Percentiles rank a stretch among this genome's conserved stretches.
Conservation (phyloP, 2,797 vertebrate species). For the Pygocentrus nattereri region DNA sequence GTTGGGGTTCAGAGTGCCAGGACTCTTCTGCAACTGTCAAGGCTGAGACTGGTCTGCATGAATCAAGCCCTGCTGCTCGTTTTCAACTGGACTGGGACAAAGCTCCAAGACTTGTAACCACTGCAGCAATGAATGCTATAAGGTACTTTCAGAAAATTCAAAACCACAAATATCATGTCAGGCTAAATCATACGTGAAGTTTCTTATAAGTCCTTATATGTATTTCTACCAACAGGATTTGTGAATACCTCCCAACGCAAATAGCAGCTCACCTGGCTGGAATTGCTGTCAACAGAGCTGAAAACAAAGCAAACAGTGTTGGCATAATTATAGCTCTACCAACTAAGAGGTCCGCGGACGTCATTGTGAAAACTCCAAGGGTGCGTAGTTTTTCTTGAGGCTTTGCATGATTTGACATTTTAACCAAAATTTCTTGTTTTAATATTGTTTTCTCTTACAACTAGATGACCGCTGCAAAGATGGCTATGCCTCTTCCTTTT, state of each 20-base stretch:
- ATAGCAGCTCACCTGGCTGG: conserved; percentile 61
- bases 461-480: conserved; percentile 72
- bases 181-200: not conserved
- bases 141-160: conserved; percentile 69
- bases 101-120: conserved; percentile 75
- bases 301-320: conserved; percentile 75
- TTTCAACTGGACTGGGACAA: conserved; percentile 80
- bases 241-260: conserved; percentile 67
- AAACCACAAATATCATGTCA: not conserved
- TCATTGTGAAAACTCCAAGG: conserved; percentile 71
- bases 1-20: conserved; percentile 84
- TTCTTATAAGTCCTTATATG: not conserved
- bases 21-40: conserved; percentile 74
- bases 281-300: conserved; percentile 56
- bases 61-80: conserved; percentile 74
- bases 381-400: conserved; percentile 35
- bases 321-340: conserved; percentile 68
- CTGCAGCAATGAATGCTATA: conserved; percentile 62
- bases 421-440: too few species aligned
- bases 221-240: conserved; percentile 70
- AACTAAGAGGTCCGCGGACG: conserved; percentile 64
- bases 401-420: not conserved
- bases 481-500: conserved; percentile 62
- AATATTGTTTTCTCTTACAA: conserved; percentile 4
- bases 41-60: conserved; percentile 81